Conservation (phyloP, 1,140 invertebrate species). For the Onthophagus taurus region DNA sequence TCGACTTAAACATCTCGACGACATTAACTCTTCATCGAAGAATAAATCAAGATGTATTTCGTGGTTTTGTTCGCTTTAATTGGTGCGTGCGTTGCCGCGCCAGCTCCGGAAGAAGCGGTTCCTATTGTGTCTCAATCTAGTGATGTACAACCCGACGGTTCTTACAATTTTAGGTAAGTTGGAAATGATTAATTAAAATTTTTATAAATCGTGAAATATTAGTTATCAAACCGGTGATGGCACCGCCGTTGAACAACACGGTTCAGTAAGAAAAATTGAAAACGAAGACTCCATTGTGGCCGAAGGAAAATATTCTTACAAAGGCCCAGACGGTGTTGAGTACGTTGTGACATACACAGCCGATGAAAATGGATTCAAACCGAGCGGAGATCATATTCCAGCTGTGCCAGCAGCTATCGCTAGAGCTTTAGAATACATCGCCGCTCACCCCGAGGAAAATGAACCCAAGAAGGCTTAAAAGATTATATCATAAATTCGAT, state of each 20-base stretch:
- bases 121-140: constrained; percentile 42
- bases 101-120: constrained; percentile 24
- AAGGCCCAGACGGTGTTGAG: constrained; percentile 43
- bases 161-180: constrained; percentile 38
- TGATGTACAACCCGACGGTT: constrained; percentile 45
- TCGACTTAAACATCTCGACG: too few species aligned
- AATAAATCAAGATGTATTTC: too few species aligned
- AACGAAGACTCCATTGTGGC: constrained; percentile 49
- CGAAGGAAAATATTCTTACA: constrained; percentile 46
- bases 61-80: too few species aligned
- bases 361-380: constrained; percentile 46
- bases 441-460: constrained; percentile 5
- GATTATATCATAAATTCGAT: too few species aligned
- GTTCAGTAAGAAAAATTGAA: constrained; percentile 17
- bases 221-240: constrained; percentile 43
- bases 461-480: too few species aligned
- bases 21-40: too few species aligned
- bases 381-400: constrained; percentile 41
- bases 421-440: constrained; percentile 3
- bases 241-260: constrained; percentile 29
- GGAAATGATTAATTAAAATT: not conserved
- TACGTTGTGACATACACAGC: constrained; percentile 46
- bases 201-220: not conserved
- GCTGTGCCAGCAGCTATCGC: constrained; percentile 4
- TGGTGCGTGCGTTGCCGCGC: too few species aligned